Evolutionary conservation across 2,888 invertebrate genomes (phyloP).

Genomic region (Oscheius onirici): DNA sequence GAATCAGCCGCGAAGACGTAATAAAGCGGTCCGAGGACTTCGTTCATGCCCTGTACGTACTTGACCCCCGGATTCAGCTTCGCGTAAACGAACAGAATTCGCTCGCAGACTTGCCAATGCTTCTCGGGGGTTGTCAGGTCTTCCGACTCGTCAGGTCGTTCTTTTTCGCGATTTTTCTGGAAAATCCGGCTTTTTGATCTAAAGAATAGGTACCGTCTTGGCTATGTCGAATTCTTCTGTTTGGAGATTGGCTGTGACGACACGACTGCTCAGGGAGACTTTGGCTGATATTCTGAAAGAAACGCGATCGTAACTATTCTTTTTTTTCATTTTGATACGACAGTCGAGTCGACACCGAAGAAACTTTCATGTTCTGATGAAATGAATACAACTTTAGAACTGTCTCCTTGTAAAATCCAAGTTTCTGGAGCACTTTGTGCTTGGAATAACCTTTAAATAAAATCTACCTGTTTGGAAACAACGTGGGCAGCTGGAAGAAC

Average conservation of each 20-base stretch:
- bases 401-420: no score
- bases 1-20: conserved; percentile 93
- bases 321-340: no score
- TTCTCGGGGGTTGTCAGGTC: conserved; percentile 15
- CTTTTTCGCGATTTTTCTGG: not conserved
- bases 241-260: conserved; percentile 20
- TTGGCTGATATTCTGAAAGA: conserved; percentile 8
- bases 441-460: not conserved
- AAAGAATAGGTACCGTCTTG: not conserved
- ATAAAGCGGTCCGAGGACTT: conserved; percentile 97
- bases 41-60: conserved; percentile 87
- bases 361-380: no score
- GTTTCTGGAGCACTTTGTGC: no score
- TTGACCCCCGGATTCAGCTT: conserved; percentile 89
- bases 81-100: conserved; percentile 94
- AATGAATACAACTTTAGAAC: no score
- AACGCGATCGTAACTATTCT: not conserved
- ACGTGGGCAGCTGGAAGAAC: conserved; percentile 94
- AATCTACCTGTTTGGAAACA: conserved; percentile 78
- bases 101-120: conserved; percentile 77
- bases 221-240: conserved; percentile 21
- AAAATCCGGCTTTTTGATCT: not conserved
- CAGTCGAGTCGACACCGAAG: no score
- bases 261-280: conserved; percentile 11
- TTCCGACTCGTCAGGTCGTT: not conserved